Conservation (phyloP, 2,797 vertebrate genomes). For the Eulemur albifrons region DNA sequence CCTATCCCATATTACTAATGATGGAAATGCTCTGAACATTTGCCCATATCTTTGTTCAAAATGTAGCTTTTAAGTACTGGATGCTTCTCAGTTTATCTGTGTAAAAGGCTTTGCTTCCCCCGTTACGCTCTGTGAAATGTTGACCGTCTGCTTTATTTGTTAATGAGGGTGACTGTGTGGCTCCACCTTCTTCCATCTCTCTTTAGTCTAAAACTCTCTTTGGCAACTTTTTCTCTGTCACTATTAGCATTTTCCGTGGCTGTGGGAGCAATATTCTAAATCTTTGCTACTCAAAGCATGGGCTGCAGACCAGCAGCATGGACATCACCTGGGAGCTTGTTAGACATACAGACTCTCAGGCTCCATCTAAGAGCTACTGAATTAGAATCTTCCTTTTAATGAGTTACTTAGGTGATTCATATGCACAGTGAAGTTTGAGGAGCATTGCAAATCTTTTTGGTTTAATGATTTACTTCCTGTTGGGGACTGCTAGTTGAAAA, state of each 20-base stretch:
- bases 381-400: not conserved
- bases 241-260: not conserved
- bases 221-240: not conserved
- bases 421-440: not conserved
- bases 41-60: not conserved
- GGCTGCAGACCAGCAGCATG: not conserved
- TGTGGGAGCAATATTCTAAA: not conserved
- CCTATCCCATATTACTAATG: not conserved
- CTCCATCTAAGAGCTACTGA: not conserved
- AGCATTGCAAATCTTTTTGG: not conserved
- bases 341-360: not conserved
- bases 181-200: not conserved
- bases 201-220: not conserved
- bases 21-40: not conserved
- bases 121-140: not conserved
- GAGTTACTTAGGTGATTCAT: not conserved
- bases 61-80: not conserved
- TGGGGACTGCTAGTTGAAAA: not conserved
- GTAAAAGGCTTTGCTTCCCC: not conserved
- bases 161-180: not conserved
- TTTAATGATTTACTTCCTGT: slow-evolving; percentile 1
- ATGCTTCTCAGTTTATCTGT: not conserved
- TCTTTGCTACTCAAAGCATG: not conserved
- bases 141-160: not conserved
- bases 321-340: not conserved